These are phyloP conservation scores for Notodonta ziczac DNA, from an alignment of 2,888 invertebrate genomes.

Conservation along the genomic window DNA sequence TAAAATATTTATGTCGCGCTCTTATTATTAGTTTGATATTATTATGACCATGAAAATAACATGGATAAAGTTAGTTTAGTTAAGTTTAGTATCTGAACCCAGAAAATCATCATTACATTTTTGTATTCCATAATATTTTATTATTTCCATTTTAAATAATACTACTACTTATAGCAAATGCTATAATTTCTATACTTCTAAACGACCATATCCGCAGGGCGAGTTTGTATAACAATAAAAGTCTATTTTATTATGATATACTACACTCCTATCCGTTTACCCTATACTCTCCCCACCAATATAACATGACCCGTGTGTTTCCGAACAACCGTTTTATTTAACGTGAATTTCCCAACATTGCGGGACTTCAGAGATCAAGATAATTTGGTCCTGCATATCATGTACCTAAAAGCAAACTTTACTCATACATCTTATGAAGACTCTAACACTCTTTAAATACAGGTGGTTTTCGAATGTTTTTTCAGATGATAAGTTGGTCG, in stretches of 20 bases:
- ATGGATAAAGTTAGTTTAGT: too few species aligned
- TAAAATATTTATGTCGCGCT: too few species aligned
- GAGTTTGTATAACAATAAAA: conserved; percentile 48
- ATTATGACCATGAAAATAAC: too few species aligned
- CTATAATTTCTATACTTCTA: too few species aligned
- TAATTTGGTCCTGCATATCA: conserved; percentile 42
- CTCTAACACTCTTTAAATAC: conserved; percentile 30
- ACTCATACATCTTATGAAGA: conserved; percentile 19
- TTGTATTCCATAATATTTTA: too few species aligned
- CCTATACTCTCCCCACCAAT: conserved; percentile 29
- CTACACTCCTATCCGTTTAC: conserved; percentile 43
- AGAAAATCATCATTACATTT: too few species aligned
- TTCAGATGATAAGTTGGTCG: conserved; percentile 37
- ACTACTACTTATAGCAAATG: too few species aligned
- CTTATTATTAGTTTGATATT: too few species aligned
- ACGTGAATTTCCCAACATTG: conserved; percentile 10
- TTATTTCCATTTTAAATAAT: too few species aligned
- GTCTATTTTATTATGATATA: conserved; percentile 57
- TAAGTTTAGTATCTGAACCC: too few species aligned
- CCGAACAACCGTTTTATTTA: conserved; percentile 17
- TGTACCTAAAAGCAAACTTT: conserved; percentile 37
- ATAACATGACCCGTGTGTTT: conserved; percentile 30
- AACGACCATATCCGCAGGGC: conserved; percentile 29
- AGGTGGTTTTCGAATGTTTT: conserved; percentile 36
- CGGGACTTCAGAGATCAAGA: conserved; percentile 27